A percentile compares a stretch with the other conserved stretches of the same genome.
Conservation (phyloP, 2,888 invertebrate genomes). For the Stenchaetothrips biformis region DNA sequence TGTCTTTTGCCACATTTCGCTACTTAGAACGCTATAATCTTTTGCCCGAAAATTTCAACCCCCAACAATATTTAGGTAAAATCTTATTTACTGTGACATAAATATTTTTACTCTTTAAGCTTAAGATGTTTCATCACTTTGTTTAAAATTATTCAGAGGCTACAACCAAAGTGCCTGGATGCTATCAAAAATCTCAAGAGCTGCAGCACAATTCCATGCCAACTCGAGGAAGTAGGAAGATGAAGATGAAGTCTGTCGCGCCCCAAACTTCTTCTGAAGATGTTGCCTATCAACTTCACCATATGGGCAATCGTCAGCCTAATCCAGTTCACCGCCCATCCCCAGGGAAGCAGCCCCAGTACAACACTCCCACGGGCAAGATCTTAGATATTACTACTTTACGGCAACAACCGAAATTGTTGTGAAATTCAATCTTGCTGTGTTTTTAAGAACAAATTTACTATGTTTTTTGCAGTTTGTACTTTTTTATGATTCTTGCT, state of each 20-base stretch:
- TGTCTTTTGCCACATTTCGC: conserved; percentile 66
- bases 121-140: neutral
- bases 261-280: neutral
- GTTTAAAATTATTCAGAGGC: neutral
- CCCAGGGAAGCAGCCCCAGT: neutral
- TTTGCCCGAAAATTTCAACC: conserved; percentile 29
- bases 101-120: too few species aligned
- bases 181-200: neutral
- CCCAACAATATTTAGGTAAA: neutral
- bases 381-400: conserved; percentile 65
- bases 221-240: neutral
- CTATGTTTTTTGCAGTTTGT: neutral
- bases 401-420: conserved; percentile 63
- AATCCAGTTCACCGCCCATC: neutral
- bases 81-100: neutral
- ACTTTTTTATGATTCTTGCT: neutral
- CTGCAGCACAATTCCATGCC: neutral
- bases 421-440: conserved; percentile 42
- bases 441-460: neutral
- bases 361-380: conserved; percentile 46
- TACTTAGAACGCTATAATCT: conserved; percentile 62
- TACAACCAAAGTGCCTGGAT: neutral
- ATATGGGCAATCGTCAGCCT: neutral
- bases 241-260: neutral
- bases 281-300: neutral